phyloP scores from a whole-genome alignment of 2,888 invertebrate genomes.

The Hirtodrosophila histrioides region DNA sequence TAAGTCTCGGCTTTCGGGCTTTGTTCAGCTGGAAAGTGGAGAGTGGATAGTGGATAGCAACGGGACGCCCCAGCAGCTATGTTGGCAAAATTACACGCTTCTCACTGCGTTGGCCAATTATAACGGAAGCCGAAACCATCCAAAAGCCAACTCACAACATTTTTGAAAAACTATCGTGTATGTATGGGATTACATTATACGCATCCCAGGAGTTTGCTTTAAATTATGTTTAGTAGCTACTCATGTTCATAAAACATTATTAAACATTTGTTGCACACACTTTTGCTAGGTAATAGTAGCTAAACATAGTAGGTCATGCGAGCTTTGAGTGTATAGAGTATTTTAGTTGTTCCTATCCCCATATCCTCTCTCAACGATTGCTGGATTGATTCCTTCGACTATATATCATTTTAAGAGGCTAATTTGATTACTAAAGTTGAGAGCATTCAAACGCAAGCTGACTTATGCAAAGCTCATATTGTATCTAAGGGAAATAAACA shows the following conservation, averaged over 20 bases:
- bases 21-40: constrained; percentile 9
- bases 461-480: constrained; percentile 43
- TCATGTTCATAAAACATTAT: no score
- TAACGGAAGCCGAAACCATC: background rate
- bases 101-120: background rate
- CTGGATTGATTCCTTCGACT: constrained; percentile 37
- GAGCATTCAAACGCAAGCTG: constrained; percentile 32
- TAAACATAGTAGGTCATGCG: no score
- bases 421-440: constrained; percentile 31
- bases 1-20: constrained; percentile 8
- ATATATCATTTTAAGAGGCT: constrained; percentile 20
- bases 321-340: no score
- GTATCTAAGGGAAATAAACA: constrained; percentile 4
- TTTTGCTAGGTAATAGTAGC: background rate
- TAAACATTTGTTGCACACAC: no score
- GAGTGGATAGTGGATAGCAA: no score
- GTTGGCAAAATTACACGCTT: background rate
- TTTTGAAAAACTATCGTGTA: constrained; percentile 17
- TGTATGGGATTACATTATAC: background rate
- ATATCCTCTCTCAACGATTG: background rate
- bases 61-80: background rate
- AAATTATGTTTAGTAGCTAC: no score
- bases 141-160: background rate
- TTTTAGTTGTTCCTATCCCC: no score
- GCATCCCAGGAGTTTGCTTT: no score